These are phyloP conservation scores for Nephrotoma flavescens DNA, from an alignment of 2,888 invertebrate species.

Conservation along the genomic window DNA sequence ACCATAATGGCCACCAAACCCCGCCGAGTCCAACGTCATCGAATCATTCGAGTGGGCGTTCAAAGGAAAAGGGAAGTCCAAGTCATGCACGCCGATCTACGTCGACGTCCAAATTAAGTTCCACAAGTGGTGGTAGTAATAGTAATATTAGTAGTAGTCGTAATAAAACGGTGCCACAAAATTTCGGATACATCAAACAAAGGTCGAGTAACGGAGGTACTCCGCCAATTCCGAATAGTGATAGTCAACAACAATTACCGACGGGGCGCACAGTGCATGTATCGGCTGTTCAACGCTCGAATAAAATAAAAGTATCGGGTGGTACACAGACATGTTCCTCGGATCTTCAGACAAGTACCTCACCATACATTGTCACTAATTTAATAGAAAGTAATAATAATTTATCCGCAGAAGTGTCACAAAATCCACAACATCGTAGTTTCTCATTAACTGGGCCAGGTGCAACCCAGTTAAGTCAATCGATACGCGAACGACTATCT, in stretches of 20 bases:
- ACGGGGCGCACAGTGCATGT: conserved; percentile 60
- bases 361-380: neutral
- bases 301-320: conserved; percentile 75
- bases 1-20: conserved; percentile 13
- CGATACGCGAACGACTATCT: conserved; percentile 66
- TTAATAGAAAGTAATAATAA: neutral
- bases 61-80: conserved; percentile 29
- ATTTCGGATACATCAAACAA: conserved; percentile 25
- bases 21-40: conserved; percentile 28
- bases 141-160: conserved; percentile 50
- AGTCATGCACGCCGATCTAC: conserved; percentile 27
- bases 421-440: conserved; percentile 66
- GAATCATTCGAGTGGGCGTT: conserved; percentile 14
- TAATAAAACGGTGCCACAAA: neutral
- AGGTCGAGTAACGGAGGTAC: conserved; percentile 20
- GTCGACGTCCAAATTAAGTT: conserved; percentile 19
- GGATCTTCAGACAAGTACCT: conserved; percentile 56
- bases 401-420: conserved; percentile 34
- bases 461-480: conserved; percentile 74
- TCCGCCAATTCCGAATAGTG: neutral
- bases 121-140: conserved; percentile 25
- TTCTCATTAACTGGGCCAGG: conserved; percentile 73
- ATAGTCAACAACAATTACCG: conserved; percentile 8
- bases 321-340: conserved; percentile 79
- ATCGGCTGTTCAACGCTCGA: conserved; percentile 66